Percentiles rank a stretch among this genome's conserved stretches.
Conservation (phyloP, 1,140 invertebrate species). For the Mylabris phalerata region DNA sequence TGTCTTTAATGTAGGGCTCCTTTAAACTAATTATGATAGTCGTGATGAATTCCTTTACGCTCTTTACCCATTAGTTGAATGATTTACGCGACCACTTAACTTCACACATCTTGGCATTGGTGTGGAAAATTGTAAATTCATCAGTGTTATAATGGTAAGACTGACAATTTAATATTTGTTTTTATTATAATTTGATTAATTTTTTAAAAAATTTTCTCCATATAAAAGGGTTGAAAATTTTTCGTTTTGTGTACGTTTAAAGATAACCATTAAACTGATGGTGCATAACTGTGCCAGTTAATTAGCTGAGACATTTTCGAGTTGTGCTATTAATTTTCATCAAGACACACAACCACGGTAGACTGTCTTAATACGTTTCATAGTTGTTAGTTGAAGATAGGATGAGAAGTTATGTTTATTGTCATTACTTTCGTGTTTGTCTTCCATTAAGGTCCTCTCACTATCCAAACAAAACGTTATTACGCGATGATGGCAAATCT, state of each 20-base stretch:
- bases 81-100: conserved; percentile 6
- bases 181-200: no score
- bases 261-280: no score
- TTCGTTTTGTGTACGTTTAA: no score
- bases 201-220: no score
- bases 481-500: conserved; percentile 1
- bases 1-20: not conserved
- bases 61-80: conserved; percentile 9
- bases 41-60: conserved; percentile 6
- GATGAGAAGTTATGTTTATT: conserved; percentile 11
- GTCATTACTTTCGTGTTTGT: conserved; percentile 11
- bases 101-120: not conserved
- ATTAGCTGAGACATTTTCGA: no score
- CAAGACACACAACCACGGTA: no score
- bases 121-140: conserved; percentile 6
- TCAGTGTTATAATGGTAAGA: conserved; percentile 1
- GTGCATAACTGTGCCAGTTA: no score
- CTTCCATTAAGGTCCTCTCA: conserved; percentile 11
- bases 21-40: conserved; percentile 14
- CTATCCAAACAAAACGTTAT: conserved; percentile 9
- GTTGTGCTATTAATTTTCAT: no score
- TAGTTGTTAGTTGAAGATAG: conserved; percentile 1
- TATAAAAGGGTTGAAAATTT: no score
- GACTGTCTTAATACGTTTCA: no score
- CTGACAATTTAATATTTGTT: no score